Conservation (phyloP, 1,140 invertebrate species). For the Neotoxoptera formosana region DNA sequence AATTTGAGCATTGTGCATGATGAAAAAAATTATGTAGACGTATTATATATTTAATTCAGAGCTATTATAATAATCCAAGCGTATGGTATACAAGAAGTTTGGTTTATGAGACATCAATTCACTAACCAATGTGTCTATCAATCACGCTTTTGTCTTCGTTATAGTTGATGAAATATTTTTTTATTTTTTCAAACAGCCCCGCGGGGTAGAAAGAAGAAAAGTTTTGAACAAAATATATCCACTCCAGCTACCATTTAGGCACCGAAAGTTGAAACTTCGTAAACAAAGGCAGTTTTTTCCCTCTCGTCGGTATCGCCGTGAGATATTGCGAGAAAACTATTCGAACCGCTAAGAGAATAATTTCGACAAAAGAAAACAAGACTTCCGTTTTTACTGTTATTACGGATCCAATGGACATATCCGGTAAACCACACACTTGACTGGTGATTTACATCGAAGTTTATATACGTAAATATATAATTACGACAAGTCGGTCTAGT, state of each 20-base stretch:
- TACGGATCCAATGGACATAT: conserved; percentile 6
- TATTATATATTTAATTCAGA: background rate
- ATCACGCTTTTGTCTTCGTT: background rate
- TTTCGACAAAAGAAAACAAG: conserved; percentile 44
- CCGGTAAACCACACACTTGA: background rate
- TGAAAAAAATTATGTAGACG: background rate
- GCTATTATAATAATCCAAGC: too few relatives aligned
- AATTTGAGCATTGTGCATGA: too few relatives aligned
- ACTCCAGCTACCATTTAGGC: conserved; percentile 25
- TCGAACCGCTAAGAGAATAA: conserved; percentile 4
- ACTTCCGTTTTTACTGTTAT: conserved; percentile 47
- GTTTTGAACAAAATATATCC: conserved; percentile 33
- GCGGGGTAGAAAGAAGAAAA: background rate
- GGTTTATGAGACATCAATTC: conserved; percentile 40
- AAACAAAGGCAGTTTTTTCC: conserved; percentile 37
- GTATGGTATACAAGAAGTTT: background rate
- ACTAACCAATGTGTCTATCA: conserved; percentile 44
- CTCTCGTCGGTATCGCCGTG: background rate
- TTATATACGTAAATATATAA: background rate
- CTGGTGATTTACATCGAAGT: conserved; percentile 15
- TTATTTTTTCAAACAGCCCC: background rate
- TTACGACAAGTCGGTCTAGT: background rate
- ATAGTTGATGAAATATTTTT: conserved; percentile 46
- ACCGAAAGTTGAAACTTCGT: conserved; percentile 52
- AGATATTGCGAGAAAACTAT: conserved; percentile 36